Evolutionary conservation across 2,888 invertebrate species (phyloP).

Genomic region (Rhodophaea formosa): DNA sequence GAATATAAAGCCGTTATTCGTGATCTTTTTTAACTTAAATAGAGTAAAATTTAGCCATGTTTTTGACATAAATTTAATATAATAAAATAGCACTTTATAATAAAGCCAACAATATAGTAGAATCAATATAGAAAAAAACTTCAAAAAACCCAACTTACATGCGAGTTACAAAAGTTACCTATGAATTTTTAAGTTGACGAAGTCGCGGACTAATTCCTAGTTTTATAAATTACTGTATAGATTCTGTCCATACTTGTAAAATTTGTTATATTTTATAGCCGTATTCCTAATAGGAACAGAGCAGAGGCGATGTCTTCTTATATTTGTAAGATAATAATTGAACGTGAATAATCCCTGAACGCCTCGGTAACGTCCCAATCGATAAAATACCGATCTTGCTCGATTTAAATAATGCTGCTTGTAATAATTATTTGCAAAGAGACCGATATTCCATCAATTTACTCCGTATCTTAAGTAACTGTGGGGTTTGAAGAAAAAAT

Average conservation of each 20-base stretch:
- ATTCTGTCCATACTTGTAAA: too few relatives aligned
- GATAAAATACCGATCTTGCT: conserved; percentile 17
- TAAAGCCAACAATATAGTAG: too few relatives aligned
- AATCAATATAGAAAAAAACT: too few relatives aligned
- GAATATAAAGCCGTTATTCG: not conserved
- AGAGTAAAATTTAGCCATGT: too few relatives aligned
- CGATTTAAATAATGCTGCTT: conserved; percentile 39
- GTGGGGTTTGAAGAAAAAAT: not conserved
- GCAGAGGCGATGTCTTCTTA: not conserved
- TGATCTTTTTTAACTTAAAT: not conserved
- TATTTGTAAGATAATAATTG: not conserved
- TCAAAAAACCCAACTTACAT: too few relatives aligned
- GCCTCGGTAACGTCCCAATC: not conserved
- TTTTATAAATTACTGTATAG: too few relatives aligned
- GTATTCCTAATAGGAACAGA: not conserved
- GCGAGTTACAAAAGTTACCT: too few relatives aligned
- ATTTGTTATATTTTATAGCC: too few relatives aligned
- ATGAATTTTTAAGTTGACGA: too few relatives aligned
- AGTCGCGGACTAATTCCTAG: too few relatives aligned
- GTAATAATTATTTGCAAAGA: conserved; percentile 54
- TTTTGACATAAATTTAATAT: too few relatives aligned
- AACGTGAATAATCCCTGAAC: not conserved
- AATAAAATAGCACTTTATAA: too few relatives aligned
- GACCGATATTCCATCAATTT: conserved; percentile 41
- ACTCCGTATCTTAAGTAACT: conserved; percentile 26